Evolutionary conservation across 2,888 invertebrate genomes (phyloP).

Genomic region (Campaea margaritaria): DNA sequence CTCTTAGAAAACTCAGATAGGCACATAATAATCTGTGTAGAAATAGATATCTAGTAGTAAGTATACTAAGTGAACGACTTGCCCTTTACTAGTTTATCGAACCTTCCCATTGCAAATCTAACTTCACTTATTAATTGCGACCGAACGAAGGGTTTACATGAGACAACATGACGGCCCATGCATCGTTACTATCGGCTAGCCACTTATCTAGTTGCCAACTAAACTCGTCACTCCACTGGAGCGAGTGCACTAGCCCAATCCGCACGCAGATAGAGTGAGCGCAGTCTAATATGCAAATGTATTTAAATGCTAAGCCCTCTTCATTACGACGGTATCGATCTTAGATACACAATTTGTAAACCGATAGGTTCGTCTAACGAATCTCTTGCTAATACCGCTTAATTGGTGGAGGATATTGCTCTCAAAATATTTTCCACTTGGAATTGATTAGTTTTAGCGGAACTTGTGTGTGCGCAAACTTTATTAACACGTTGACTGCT

Average conservation of each 20-base stretch:
- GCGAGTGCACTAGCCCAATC: constrained; percentile 45
- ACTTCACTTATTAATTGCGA: constrained; percentile 35
- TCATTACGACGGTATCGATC: constrained; percentile 84
- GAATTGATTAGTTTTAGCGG: neutral
- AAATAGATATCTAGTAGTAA: neutral
- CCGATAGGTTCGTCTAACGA: constrained; percentile 77
- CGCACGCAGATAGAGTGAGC: constrained; percentile 62
- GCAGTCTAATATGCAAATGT: constrained; percentile 85
- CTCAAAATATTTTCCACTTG: constrained; percentile 8
- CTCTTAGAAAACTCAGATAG: neutral
- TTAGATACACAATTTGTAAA: constrained; percentile 85
- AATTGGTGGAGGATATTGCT: constrained; percentile 35
- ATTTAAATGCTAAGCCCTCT: constrained; percentile 85
- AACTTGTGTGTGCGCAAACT: too few relatives aligned
- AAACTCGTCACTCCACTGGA: constrained; percentile 42
- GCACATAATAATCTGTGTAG: neutral
- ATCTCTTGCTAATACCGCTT: constrained; percentile 63
- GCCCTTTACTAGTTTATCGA: constrained; percentile 30
- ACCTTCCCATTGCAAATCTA: constrained; percentile 29
- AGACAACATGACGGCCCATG: constrained; percentile 34
- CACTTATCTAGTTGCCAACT: constrained; percentile 45
- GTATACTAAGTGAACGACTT: constrained; percentile 18
- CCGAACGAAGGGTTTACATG: constrained; percentile 30
- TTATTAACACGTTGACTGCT: too few relatives aligned
- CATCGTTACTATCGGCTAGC: constrained; percentile 37